Evolutionary conservation across 2,797 vertebrate species (phyloP), one percentile per base, ranked within the genome.

Genomic region (Liparis tanakae): DNA sequence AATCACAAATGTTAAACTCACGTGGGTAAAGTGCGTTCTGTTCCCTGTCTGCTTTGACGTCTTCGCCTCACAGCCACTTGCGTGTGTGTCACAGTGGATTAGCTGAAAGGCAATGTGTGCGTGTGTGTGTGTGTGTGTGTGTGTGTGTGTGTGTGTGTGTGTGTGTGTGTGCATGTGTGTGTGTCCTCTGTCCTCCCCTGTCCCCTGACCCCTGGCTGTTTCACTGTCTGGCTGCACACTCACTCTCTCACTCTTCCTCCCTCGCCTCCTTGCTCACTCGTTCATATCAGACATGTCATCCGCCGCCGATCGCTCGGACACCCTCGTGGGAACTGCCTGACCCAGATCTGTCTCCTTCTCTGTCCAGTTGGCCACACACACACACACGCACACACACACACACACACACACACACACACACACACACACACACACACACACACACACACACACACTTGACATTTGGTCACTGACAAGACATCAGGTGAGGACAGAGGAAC

Each of bases 281-380:
- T 79, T 87, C 89, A 85, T 85, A 89, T 93, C 90, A 88, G 84
- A 90, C 84, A 86, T 91, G 92, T 88, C 88, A 90, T 89, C 84
- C 51, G 10, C 78, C 15, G 41, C 59, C 5, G 66, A 80, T 85
- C 39, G 41, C 85, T 70, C 34, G 46, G 84, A 89, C 85, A 88
- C 79, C 85, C 90, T 91, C 87, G 74, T 84, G 91, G 91, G 91
- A 93, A 79, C 85, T 69, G 85, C 84, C 80, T 90, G 91, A 92
- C 92, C 91, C 87, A 92, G 89, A 92, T 93, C 90, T 91, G 92
- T 92, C 91, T 88, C 70, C 83, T 88, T 25, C 72, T 79, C 79
- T 83, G 75, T 84, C 88, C 87, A 87, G 76, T 74, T 89, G 90
- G 87, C 90, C 81, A 79, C 69, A 77, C 80, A 72, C 66, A 68